phyloP scores from a whole-genome alignment of 2,113 vertebrate genomes.

The Arizona elegans region DNA sequence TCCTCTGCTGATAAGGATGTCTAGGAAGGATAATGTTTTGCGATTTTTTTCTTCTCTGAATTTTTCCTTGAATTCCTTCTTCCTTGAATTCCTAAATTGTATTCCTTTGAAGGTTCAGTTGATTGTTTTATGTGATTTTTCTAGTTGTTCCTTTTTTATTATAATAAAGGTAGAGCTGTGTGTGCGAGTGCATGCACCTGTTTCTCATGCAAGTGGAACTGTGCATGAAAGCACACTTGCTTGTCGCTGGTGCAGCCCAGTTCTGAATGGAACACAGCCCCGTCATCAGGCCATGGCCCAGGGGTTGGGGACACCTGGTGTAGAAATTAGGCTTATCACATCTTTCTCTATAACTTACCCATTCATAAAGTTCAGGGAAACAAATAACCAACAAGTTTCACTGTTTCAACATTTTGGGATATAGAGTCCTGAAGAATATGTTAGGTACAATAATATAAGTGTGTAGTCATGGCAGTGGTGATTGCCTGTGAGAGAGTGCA shows the following conservation, averaged over 20 bases:
- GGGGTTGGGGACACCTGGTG: no score
- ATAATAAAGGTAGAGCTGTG: background rate
- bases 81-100: background rate
- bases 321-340: background rate
- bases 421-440: background rate
- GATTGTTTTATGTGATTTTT: background rate
- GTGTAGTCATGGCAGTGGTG: background rate
- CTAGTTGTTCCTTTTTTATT: background rate
- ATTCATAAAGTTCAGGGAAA: background rate
- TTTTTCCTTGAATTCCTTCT: no score
- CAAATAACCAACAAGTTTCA: constrained; percentile 4
- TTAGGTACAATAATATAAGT: background rate
- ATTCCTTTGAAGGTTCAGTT: background rate
- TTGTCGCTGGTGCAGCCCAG: fast-evolving
- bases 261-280: background rate
- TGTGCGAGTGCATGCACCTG: background rate
- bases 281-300: background rate
- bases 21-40: background rate
- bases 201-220: background rate
- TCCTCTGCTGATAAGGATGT: background rate
- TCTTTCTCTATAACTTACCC: background rate
- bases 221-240: background rate
- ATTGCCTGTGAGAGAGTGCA: background rate
- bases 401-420: constrained; percentile 8
- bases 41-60: background rate